Evolutionary conservation across 2,113 vertebrate genomes (phyloP).

Genomic region (Corvus hawaiiensis): DNA sequence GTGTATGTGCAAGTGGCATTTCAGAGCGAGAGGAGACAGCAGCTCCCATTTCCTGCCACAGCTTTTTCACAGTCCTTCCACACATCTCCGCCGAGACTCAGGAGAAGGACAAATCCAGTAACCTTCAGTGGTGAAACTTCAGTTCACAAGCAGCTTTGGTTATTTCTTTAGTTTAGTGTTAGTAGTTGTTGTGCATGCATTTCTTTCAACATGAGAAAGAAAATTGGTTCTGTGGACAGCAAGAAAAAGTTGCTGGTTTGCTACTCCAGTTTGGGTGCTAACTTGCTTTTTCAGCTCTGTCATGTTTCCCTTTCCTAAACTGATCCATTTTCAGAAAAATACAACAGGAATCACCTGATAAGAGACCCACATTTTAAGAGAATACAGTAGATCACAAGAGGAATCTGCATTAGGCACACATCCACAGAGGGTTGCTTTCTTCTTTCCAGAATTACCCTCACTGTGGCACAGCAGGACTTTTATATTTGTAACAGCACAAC

Average conservation of each 20-base stretch:
- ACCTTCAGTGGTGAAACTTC: not conserved
- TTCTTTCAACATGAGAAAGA: not conserved
- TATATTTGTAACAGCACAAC: not conserved
- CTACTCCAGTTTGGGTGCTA: not conserved
- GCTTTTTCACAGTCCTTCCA: not conserved
- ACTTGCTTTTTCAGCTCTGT: not conserved
- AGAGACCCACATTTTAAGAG: not conserved
- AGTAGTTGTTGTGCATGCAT: not conserved
- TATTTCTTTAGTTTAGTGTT: not conserved
- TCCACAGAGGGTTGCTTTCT: not conserved
- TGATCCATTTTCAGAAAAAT: not conserved
- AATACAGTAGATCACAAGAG: not conserved
- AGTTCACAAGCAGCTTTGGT: not conserved
- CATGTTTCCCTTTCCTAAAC: not conserved
- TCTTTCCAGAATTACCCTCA: not conserved
- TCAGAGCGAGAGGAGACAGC: not conserved
- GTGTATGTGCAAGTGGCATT: not conserved
- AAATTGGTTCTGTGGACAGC: not conserved
- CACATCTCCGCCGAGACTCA: not conserved
- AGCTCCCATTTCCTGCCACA: not conserved
- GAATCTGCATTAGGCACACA: not conserved
- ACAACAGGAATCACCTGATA: fast-evolving
- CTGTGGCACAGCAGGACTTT: not conserved
- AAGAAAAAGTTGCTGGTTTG: not conserved
- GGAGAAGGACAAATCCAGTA: not conserved